Base-by-base conservation (phyloP, 2,113 vertebrate genomes). In the Antechinus flavipes region DNA sequence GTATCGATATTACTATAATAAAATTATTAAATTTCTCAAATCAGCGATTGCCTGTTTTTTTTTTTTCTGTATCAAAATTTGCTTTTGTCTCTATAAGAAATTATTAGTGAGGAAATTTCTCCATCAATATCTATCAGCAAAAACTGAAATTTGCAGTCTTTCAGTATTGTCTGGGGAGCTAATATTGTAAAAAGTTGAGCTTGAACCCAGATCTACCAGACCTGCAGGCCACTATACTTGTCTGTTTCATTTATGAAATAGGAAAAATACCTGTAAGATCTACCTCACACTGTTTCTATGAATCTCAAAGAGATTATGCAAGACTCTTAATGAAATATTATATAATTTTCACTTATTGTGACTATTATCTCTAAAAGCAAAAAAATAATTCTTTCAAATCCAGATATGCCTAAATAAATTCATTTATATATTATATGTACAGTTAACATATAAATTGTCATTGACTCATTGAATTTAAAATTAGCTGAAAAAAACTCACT, bases 301-400 rank as follows among this genome's bases (percentile, higher is more conserved):
- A 76, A n/a, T 19, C 16, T 76, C 35, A 76, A 76, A 7, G 61
- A n/a, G 4, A 76, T 76, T 76, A 6, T n/a, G 25, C 56, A 61
- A 61, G 14, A 76, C 35, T 76, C 61, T n/a, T 35, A 35, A 68
- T 68, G 35, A 76, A 76, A 11, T n/a, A 19, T 35, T 76, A 19
- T 76, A 76, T n/a, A 76, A 90, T 92, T 46, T 24, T n/a, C 90
- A 93, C 27, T 53, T 95, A 91, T 53, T 91, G n/a, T 55, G 30
- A 35, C 5, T 10, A 55, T 95, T 84, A 90, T 89, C 91, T 58
- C 9, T 84, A 22, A 97, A 94, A 91, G 7, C 12, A 89, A 96
- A 68, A 68, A 93, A 91, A 42, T 54, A 76, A 76, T 93, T 54
- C 30, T 93, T 94, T 93, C 35, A 76, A 92, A 90, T 92, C 42